These are phyloP conservation scores for Spilogale gracilis DNA, from an alignment of 2,113 vertebrate species.

Conservation along the genomic window DNA sequence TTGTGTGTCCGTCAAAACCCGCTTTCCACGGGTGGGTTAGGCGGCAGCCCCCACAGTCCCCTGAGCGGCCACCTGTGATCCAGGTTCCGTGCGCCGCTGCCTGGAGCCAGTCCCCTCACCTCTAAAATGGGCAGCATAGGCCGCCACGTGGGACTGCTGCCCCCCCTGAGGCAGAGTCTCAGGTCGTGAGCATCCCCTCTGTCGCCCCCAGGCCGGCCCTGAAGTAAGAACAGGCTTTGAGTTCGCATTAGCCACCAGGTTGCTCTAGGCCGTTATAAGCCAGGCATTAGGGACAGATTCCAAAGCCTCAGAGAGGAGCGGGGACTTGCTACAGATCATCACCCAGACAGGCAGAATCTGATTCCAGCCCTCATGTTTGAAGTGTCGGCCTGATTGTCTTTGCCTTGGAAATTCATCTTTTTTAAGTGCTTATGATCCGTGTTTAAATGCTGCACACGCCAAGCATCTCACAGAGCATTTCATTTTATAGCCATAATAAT, in stretches of 20 bases:
- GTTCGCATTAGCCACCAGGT: background rate
- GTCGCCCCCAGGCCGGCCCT: background rate
- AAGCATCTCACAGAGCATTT: background rate
- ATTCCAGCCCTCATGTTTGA: background rate
- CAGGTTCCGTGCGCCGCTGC: no score
- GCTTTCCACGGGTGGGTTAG: no score
- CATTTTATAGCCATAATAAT: background rate
- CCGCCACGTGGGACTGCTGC: accelerated
- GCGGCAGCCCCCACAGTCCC: background rate
- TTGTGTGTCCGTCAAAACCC: accelerated
- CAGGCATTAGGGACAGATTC: background rate
- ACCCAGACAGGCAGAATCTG: background rate
- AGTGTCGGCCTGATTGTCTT: accelerated
- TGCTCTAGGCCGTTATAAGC: background rate
- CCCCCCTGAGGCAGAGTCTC: background rate
- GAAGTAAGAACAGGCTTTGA: background rate
- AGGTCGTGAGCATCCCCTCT: accelerated
- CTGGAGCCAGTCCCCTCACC: background rate
- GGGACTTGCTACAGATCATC: background rate
- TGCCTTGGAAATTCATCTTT: background rate
- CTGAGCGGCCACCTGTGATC: accelerated
- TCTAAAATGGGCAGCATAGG: background rate
- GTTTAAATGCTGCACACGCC: background rate
- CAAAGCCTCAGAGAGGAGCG: accelerated
- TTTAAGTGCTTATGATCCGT: background rate